Percentiles rank a stretch among this genome's conserved stretches.
phyloP scores from a whole-genome alignment of 2,797 vertebrate genomes.

The Argentina silus region DNA sequence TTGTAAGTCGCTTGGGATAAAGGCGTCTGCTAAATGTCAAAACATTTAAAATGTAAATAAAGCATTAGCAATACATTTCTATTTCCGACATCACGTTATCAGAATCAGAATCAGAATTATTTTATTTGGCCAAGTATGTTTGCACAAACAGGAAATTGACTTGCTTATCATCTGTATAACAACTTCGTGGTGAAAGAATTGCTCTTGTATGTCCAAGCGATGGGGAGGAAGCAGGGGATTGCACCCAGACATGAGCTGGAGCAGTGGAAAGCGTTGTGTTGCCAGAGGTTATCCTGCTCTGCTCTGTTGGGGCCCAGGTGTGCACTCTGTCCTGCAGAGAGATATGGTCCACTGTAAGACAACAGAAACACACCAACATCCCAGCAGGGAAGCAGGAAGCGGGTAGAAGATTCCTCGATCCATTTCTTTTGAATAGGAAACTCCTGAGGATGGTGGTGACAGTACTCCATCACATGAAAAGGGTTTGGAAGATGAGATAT shows the following conservation, averaged over 20 bases:
- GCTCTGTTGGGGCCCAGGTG: constrained; percentile 16
- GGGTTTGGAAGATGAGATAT: not conserved
- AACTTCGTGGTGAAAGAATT: not conserved
- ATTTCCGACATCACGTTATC: no score
- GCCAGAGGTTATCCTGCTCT: constrained; percentile 30
- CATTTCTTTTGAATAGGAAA: constrained; percentile 28
- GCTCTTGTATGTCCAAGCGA: not conserved
- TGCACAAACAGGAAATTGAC: not conserved
- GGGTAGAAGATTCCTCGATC: constrained; percentile 27
- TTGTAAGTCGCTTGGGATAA: no score
- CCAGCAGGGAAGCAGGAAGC: constrained; percentile 44
- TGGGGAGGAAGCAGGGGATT: not conserved
- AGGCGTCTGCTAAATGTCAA: no score
- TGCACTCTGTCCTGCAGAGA: constrained; percentile 19
- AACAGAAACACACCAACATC: constrained; percentile 17
- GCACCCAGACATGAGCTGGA: not conserved
- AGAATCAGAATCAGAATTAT: no score
- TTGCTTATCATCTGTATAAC: not conserved
- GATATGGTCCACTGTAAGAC: constrained; percentile 30
- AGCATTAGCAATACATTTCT: no score
- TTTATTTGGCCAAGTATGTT: not conserved
- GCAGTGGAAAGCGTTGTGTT: constrained; percentile 10
- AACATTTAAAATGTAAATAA: no score
- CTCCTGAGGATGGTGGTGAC: constrained; percentile 15
- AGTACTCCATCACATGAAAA: not conserved